Evolutionary conservation across 2,113 vertebrate genomes (phyloP), one percentile per base, ranked within the genome.

Genomic region (Perca schrenkii): DNA sequence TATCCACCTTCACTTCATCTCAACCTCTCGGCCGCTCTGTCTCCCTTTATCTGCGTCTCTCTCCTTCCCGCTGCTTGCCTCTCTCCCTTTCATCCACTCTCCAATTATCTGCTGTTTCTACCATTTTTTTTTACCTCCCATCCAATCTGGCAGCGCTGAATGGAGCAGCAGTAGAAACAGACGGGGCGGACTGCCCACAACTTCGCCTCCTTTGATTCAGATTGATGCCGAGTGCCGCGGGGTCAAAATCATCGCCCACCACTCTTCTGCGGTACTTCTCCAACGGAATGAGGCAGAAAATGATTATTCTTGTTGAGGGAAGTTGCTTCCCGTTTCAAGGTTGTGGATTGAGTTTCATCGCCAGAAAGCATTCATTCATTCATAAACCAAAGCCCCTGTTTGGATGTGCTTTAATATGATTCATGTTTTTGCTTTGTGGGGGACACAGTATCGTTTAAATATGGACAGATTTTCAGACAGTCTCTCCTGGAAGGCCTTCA

Each of bases 161-260:
- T 7, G 17, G 31, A 77, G 60, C 86, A 69, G 71, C 65, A 60
- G 77, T 6, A 46, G 25, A 57, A 74, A n/a, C 69, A 61, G 67
- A 72, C 83, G 56, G 47, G 0, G 47, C 13, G 6, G 62, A 52
- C 79, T 71, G 77, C 77, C 86, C 80, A 83, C 86, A 69, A 49
- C 81, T 74, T 79, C n/a, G 28, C 73, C 68, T 34, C 19, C 77
- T 89, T 82, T 82, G 58, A 85, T 82, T 73, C 77, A 72, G 74
- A 87, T 77, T 74, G 74, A 83, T 84, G 84, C 71, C 8, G 56
- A 74, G 79, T 21, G 61, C 82, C 22, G 15, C 1, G 4, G n/a
- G 82, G 85, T 86, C 69, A 74, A 4, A 77, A 21, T 43, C 63
- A 3, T 68, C 74, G 28, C 63, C 74, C 74, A 65, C 77, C 13